Evolutionary conservation across 2,888 invertebrate genomes (phyloP), one percentile per base, ranked within the genome.

Genomic region (Hemicrepidius hirtus): DNA sequence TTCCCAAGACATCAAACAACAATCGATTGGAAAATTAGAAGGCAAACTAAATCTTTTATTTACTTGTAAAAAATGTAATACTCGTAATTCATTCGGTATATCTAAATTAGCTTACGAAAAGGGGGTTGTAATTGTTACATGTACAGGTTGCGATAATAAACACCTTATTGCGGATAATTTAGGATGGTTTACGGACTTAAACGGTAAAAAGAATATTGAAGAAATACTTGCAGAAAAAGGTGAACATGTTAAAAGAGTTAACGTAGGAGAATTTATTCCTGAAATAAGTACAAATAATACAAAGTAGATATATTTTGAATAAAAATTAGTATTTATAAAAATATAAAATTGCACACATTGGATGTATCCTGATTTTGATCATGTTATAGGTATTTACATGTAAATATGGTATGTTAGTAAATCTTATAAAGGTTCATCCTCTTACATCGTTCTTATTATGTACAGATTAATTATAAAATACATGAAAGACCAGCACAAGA

Each of bases 131-230:
- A 95, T 99, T 77, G 95, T 98, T 0, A 92, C 91, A 65, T 99
- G 99, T 85, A 91, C 92, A 65, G 94, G 94, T 0, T 98, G 98
- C 84, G 87, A 90, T 53, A 97, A 95, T 83, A 92, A 95, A 84
- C 99, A 99, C 87, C 88, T 99, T 21, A 98, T 99, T 77, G 98
- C 98, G 0, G 98, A 99, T 84, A 97, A 99, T 86, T 88, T 99
- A 0, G 95, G 95, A 76, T 99, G 98, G 98, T 99, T 98, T 84
- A 88, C 92, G 0, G 94, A 96, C 82, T 87, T 94, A 82, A 88
- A 92, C 80, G 92, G 92, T 0, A 92, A 91, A 81, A 90, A 90
- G 75, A 98, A 98, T 83, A 95, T 99, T 79, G 98, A 98, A 88
- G 94, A 95, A 76, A 95, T 97, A 37, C 88, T 98, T 84, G 93